Percentiles rank a stretch among this genome's conserved stretches.
Evolutionary conservation across 2,888 invertebrate genomes (phyloP).

Genomic region (Cephalotes varians): DNA sequence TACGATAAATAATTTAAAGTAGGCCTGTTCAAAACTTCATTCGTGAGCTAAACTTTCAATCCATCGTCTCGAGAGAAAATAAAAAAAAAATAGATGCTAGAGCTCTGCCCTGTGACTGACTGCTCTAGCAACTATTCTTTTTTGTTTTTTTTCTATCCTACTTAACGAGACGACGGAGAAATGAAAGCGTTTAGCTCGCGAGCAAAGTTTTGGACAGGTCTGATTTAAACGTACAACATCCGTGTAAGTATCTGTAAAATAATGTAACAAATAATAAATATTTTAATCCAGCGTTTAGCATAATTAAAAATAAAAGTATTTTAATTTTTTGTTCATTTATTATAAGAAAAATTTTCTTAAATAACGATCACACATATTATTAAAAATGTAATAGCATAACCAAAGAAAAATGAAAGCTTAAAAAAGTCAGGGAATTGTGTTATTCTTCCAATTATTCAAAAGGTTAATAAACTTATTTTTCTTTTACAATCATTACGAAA

Average conservation of each 20-base stretch:
- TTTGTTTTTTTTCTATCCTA: too few species aligned
- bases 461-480: conserved; percentile 20
- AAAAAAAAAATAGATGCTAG: too few species aligned
- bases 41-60: too few species aligned
- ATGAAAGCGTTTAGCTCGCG: too few species aligned
- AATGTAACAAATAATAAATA: conserved; percentile 1
- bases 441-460: conserved; percentile 13
- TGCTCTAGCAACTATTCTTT: too few species aligned
- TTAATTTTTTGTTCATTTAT: not conserved
- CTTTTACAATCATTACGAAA: conserved; percentile 15
- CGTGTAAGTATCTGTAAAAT: not conserved
- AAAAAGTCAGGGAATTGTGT: not conserved
- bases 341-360: not conserved
- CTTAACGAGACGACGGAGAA: too few species aligned
- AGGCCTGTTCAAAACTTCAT: too few species aligned
- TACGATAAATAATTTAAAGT: conserved; percentile 3
- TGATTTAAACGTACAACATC: not conserved
- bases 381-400: not conserved
- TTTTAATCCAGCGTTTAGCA: not conserved
- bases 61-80: too few species aligned
- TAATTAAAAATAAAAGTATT: not conserved
- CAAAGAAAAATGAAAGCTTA: not conserved
- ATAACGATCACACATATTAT: not conserved
- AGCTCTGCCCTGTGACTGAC: too few species aligned
- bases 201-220: too few species aligned